phyloP scores from a whole-genome alignment of 2,797 vertebrate genomes.

The Artibeus jamaicensis region DNA sequence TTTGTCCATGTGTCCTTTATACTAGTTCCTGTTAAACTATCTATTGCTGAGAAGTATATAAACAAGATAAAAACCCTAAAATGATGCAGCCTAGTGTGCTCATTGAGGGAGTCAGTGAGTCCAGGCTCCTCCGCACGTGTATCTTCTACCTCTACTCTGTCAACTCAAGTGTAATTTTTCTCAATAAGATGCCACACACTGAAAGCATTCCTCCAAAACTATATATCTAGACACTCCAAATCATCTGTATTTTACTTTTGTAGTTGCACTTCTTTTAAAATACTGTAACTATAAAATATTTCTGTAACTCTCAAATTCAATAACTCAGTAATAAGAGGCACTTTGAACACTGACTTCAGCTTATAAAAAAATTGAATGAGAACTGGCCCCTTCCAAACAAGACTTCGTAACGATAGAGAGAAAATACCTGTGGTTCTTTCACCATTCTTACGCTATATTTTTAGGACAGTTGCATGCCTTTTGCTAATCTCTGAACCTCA shows the following conservation, averaged over 20 bases:
- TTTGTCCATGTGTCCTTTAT: too few species aligned
- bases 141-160: not conserved
- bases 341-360: not conserved
- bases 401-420: not conserved
- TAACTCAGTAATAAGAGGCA: not conserved
- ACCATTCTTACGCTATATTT: not conserved
- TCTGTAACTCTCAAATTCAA: not conserved
- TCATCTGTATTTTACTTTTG: not conserved
- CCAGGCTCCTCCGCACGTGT: not conserved
- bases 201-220: not conserved
- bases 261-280: not conserved
- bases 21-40: not conserved
- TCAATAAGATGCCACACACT: not conserved
- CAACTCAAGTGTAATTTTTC: not conserved
- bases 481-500: slow-evolving; percentile 55
- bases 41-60: not conserved
- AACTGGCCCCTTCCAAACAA: not conserved
- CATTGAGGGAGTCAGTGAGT: not conserved
- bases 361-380: not conserved
- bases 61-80: not conserved
- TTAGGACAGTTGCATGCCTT: slow-evolving; percentile 12
- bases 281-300: not conserved
- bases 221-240: not conserved
- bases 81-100: not conserved
- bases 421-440: not conserved